Base-by-base conservation (phyloP, 2,888 invertebrate genomes). In the Neoitamus cyanurus region DNA sequence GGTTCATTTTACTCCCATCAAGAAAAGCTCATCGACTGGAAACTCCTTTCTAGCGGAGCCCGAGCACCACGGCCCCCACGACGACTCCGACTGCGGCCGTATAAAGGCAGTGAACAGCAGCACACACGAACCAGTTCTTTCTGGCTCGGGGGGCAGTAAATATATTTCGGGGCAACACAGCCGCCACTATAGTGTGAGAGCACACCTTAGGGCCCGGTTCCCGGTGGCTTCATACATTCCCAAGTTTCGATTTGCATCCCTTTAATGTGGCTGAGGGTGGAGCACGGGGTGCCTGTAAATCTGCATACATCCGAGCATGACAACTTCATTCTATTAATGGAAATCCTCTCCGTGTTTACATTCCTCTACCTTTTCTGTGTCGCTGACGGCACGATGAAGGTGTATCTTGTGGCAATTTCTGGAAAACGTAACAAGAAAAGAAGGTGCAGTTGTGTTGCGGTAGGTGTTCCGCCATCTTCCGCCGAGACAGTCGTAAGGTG, bases 301-400 rank as follows among this genome's bases (percentile, higher is more conserved):
- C 78, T 58, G 48, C 78, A 48, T 78, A 78, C 78, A 78, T n/a
- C 31, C 58, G 15, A 78, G 30, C 78, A 78, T 31, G 58, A 78
- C 78, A 78, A 78, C 48, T 78, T 78, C 48, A 78, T 78, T 78
- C 58, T 31, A 31, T 48, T 78, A 78, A 78, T 78, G 78, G 78
- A 78, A 78, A 78, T 48, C 58, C 34, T 58, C 78, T 48, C 20
- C 48, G 7, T 30, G 30, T 78, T 48, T 48, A 46, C n/a, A 46
- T 28, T 48, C 48, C n/a, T 20, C 46, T 28, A 77, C n/a, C 77
- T 77, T 77, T 42, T 20, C 46, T 46, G 46, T 9, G 25, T 42
- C 42, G 11, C 20, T 13, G 20, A 25, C n/a, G 37, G 42, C 15
- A 77, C 20, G 1, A 15, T 9, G 20, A 11, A 20, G 36, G 20